These are phyloP conservation scores for Ochotona princeps DNA, from an alignment of 2,113 vertebrate genomes.

Conservation along the genomic window DNA sequence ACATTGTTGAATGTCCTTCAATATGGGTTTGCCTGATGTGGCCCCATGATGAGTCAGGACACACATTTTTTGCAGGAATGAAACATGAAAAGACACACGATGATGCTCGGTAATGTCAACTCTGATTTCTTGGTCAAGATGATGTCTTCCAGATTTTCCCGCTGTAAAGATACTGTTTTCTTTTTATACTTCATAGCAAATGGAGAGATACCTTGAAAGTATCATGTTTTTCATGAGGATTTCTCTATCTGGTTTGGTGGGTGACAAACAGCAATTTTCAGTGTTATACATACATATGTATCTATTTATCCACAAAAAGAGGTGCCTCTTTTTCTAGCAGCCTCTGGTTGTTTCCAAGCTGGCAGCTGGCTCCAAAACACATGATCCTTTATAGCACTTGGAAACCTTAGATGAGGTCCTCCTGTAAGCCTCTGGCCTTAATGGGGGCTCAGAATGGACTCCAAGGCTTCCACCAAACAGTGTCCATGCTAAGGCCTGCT, in stretches of 20 bases:
- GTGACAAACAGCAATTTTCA: constrained; percentile 15
- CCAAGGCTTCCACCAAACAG: not conserved
- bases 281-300: not conserved
- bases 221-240: not conserved
- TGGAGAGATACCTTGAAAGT: not conserved
- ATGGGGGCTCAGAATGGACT: constrained; percentile 2
- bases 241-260: not conserved
- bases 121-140: constrained; percentile 30
- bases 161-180: not conserved
- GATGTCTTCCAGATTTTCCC: not conserved
- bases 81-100: constrained; percentile 25
- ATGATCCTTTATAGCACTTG: not conserved
- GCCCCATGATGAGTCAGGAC: not conserved
- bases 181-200: constrained; percentile 21
- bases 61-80: not conserved
- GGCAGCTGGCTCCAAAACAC: not conserved
- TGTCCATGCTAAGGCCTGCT: not conserved
- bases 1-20: not conserved
- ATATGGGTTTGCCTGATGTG: not conserved
- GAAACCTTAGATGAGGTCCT: not conserved
- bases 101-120: not conserved
- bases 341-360: not conserved
- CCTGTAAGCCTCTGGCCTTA: not conserved
- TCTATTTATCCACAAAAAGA: not conserved
- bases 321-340: not conserved